Conservation (phyloP, 2,888 invertebrate genomes). For the Drosophila testacea region DNA sequence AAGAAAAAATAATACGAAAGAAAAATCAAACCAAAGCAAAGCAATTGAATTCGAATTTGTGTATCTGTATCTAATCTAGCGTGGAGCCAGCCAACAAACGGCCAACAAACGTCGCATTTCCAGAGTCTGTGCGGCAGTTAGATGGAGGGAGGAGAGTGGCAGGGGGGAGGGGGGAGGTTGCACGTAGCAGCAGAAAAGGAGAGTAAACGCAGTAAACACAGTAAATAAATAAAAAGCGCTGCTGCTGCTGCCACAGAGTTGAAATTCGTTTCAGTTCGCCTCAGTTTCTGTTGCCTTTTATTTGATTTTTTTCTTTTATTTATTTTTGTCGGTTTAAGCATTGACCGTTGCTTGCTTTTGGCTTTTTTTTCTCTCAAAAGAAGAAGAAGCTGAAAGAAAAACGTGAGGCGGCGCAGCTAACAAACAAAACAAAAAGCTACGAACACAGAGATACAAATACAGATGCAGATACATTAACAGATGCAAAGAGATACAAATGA, state of each 20-base stretch:
- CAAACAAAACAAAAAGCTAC: constrained; percentile 47
- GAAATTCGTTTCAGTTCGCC: constrained; percentile 58
- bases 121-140: constrained; percentile 5
- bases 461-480: constrained; percentile 44
- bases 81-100: constrained; percentile 61
- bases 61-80: constrained; percentile 78
- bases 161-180: background rate
- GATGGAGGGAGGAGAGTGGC: too few relatives aligned
- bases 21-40: constrained; percentile 45
- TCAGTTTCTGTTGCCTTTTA: constrained; percentile 25
- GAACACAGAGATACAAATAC: constrained; percentile 50
- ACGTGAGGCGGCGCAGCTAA: constrained; percentile 63
- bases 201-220: constrained; percentile 69
- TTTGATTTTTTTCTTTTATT: background rate
- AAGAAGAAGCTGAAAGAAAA: constrained; percentile 56
- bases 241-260: constrained; percentile 37
- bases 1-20: constrained; percentile 11
- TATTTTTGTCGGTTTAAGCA: constrained; percentile 49
- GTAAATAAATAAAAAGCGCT: constrained; percentile 70
- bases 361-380: constrained; percentile 32
- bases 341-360: constrained; percentile 50
- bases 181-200: constrained; percentile 73
- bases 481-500: constrained; percentile 56
- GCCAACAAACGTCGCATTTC: constrained; percentile 41
- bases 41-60: constrained; percentile 71